These are phyloP conservation scores for Psittacara wagleri DNA, from an alignment of 2,113 vertebrate species.

Conservation along the genomic window DNA sequence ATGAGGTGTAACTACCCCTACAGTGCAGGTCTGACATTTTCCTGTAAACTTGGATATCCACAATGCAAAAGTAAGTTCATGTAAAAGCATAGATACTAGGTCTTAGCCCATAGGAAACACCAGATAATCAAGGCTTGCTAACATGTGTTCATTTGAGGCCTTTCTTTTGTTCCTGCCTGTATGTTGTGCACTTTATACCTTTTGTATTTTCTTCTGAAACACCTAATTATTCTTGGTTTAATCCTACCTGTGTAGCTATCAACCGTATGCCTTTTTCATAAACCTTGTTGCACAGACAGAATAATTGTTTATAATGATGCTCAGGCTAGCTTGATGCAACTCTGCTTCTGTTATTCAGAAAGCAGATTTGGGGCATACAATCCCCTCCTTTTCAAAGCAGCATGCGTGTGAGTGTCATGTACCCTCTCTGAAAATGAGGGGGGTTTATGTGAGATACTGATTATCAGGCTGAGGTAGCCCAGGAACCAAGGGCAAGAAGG, in stretches of 20 bases:
- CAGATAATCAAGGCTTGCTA: not conserved
- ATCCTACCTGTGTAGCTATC: not conserved
- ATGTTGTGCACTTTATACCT: not conserved
- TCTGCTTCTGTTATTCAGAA: not conserved
- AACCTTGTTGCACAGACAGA: not conserved
- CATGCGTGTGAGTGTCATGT: not conserved
- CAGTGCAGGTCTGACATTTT: not conserved
- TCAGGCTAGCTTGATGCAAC: not conserved
- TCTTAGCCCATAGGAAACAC: not conserved
- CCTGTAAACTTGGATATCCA: not conserved
- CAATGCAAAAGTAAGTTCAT: not conserved
- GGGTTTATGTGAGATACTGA: rapidly evolving
- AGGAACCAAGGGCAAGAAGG: not conserved
- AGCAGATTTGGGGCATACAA: not conserved
- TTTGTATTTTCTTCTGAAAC: not conserved
- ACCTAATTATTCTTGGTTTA: not conserved
- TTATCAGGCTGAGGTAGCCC: not conserved
- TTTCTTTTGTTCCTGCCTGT: not conserved
- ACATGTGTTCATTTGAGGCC: not conserved
- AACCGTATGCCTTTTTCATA: not conserved
- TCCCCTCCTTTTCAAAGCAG: not conserved
- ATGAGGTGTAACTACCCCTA: not conserved
- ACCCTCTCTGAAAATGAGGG: not conserved
- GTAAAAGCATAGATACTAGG: not conserved
- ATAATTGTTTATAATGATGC: not conserved